These are phyloP conservation scores for Apostichopus leukothele DNA, from an alignment of 53 echinoderm and acorn worm genomes.

Conservation along the genomic window DNA sequence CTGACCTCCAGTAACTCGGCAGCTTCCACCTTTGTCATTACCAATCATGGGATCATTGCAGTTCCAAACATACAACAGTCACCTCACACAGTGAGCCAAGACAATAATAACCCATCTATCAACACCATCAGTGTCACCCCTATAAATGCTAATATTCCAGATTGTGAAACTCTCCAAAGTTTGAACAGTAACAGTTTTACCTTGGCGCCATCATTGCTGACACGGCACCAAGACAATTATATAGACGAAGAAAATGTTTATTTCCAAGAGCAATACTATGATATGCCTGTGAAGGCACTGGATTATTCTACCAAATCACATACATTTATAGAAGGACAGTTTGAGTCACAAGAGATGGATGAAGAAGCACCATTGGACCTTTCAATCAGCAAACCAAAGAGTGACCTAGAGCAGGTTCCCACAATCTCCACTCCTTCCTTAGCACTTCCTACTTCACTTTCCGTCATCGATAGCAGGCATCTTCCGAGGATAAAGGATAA, in stretches of 20 bases:
- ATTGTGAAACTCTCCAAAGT: neutral
- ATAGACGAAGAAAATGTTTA: neutral
- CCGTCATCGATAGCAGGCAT: neutral
- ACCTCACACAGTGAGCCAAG: neutral
- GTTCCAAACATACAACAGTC: constrained; percentile 32
- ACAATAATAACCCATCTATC: neutral
- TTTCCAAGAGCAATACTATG: neutral
- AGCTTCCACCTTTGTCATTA: constrained; percentile 1
- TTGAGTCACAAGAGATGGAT: neutral
- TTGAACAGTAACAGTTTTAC: neutral
- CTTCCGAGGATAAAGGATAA: neutral
- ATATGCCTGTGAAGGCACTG: neutral
- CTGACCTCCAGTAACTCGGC: neutral
- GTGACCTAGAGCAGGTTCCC: neutral
- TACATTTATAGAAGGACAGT: neutral
- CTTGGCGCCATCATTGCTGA: neutral
- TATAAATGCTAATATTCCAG: neutral
- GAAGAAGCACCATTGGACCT: constrained; percentile 33
- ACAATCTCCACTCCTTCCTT: neutral
- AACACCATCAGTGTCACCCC: neutral
- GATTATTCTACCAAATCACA: neutral
- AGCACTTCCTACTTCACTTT: neutral
- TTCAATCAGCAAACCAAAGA: constrained; percentile 21
- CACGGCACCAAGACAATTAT: neutral
- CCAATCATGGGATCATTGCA: constrained; percentile 26